Conservation (phyloP, 2,888 invertebrate genomes). For the Pyralis farinalis region DNA sequence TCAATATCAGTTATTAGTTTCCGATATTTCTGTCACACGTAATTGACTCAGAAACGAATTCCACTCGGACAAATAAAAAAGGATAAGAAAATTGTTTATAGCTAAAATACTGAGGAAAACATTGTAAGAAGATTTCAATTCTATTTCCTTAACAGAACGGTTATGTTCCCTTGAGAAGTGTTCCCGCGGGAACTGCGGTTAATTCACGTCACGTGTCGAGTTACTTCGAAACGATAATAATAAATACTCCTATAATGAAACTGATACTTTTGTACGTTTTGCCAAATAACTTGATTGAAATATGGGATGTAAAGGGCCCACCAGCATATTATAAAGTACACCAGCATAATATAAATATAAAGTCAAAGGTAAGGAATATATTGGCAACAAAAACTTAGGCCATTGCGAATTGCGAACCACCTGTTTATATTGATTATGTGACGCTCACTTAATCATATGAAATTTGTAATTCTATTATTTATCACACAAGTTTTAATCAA, state of each 20-base stretch:
- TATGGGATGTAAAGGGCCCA: not conserved
- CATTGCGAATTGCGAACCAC: too few species aligned
- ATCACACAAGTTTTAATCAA: too few species aligned
- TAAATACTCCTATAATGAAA: slow-evolving; percentile 27
- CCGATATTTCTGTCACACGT: too few species aligned
- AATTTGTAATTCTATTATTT: too few species aligned
- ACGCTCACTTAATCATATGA: too few species aligned
- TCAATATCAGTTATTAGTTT: too few species aligned
- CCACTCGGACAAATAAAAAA: not conserved
- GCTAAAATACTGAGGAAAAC: not conserved
- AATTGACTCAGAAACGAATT: not conserved
- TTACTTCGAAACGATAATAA: slow-evolving; percentile 21
- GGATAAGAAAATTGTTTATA: not conserved
- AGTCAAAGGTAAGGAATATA: too few species aligned
- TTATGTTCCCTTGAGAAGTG: not conserved
- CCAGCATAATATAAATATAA: too few species aligned
- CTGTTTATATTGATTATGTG: too few species aligned
- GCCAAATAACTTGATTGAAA: not conserved
- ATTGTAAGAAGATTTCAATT: not conserved
- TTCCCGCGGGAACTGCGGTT: slow-evolving; percentile 17
- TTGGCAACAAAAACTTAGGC: too few species aligned
- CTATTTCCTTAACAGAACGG: not conserved
- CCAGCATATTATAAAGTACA: too few species aligned
- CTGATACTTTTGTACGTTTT: slow-evolving; percentile 11
- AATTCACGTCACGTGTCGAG: slow-evolving; percentile 23